Evolutionary conservation across 2,888 invertebrate species (phyloP), one percentile per base, ranked within the genome.

Genomic region (Maniola hyperantus): DNA sequence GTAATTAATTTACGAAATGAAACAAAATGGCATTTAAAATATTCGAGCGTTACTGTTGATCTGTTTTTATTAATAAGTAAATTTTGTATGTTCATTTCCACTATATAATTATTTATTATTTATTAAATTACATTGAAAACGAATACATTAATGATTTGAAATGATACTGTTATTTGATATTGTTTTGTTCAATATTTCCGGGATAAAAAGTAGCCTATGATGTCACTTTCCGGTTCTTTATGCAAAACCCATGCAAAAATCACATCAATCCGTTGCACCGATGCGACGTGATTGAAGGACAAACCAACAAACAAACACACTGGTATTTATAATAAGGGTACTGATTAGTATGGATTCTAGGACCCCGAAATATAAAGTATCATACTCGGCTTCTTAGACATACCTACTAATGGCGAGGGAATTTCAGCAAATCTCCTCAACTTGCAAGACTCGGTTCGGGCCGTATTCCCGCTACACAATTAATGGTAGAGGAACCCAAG

Each of bases 371-470:
- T n/a, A n/a, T n/a, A n/a, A n/a, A n/a, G n/a, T 44, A n/a, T n/a
- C 26, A 44, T 44, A n/a, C n/a, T 44, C 44, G 13, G 44, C 6
- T 5, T 6, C 6, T n/a, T 33, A 7, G 11, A 20, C 18, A 20
- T 13, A 58, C n/a, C n/a, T n/a, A n/a, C 57, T 44, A 58, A 58
- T 58, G 18, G 44, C 26, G 20, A 0, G 6, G 57, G 57, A 58
- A 44, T 58, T 42, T 34, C 13, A 26, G 18, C 42, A 44, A 42
- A 58, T 42, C 57, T 42, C 44, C 11, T 7, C 5, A 13, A 26
- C 44, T n/a, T 44, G 18, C 57, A 44, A 26, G 6, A 26, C 26
- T 33, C 15, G 1, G 6, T 20, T 42, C 20, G 44, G 1, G 26
- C 13, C 42, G 20, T 44, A 13, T 58, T 58, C 39, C 59, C 59